Evolutionary conservation across 2,113 vertebrate species (phyloP), one percentile per base, ranked within the genome.

Genomic region (Macrotis lagotis): DNA sequence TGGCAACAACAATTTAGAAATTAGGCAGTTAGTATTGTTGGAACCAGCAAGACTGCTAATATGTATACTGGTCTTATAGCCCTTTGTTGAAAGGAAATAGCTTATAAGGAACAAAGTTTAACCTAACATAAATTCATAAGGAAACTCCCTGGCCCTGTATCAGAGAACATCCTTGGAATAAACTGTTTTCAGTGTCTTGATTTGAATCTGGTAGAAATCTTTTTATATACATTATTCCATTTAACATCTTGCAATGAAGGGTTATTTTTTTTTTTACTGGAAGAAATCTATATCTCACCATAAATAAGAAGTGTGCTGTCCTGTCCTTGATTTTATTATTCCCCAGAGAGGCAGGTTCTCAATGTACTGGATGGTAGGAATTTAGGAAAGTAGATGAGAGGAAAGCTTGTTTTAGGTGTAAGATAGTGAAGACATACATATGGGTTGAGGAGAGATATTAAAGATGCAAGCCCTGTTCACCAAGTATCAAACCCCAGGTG

Each of bases 291-390:
- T 26, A 37, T 96, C 91, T 92, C 37, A 0, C 97, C 93, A 94
- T 93, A 94, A 91, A 95, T 88, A 90, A 50, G 48, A 95, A 97
- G 96, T 94, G 94, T 83, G 22, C 51, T 88, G 95, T 97, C 95
- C 48, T 88, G 96, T 96, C 95, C 95, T 95, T 44, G 48, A 48
- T 89, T 92, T 92, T 28, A 31, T 94, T 95, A 91, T 83, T 94
- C 95, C 95, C 95, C 28, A 55, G 96, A 95, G 96, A 92, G 95
- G 90, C 51, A 53, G 74, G 3, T 59, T 94, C 14, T 37, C 50
- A 83, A 26, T 88, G 49, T 6, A 48, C 47, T 50, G 37, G 10
- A 37, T 93, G 94, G 93, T 94, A 96, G 93, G 55, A 95, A 88
- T 88, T 90, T 47, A 91, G 59, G 22, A 90, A 96, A 91, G 50